Conservation (phyloP, 2,797 vertebrate species). For the Pogoniulus pusillus region DNA sequence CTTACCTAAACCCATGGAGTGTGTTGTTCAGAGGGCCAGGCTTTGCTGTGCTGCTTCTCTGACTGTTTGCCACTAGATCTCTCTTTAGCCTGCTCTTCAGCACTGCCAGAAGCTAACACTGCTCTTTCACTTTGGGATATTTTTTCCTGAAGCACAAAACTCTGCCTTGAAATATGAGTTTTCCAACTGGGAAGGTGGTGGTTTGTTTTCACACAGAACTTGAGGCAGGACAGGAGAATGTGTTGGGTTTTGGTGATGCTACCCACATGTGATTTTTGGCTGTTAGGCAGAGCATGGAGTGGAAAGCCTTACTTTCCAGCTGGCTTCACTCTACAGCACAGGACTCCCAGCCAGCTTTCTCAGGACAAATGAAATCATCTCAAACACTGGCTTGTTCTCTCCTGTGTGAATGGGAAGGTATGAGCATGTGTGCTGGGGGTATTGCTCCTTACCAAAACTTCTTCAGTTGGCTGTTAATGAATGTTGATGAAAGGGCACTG, state of each 20-base stretch:
- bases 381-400: background rate
- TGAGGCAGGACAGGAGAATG: slow-evolving; percentile 37
- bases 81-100: background rate
- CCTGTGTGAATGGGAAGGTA: background rate
- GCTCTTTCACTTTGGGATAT: slow-evolving; percentile 18
- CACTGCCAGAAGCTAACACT: background rate
- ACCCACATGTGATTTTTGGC: slow-evolving; percentile 52
- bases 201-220: slow-evolving; percentile 40
- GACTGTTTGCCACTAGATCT: background rate
- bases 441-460: background rate
- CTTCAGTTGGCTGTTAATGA: background rate
- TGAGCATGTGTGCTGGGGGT: background rate
- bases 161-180: slow-evolving; percentile 34
- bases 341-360: slow-evolving; percentile 26
- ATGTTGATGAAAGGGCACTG: background rate
- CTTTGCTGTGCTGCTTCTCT: background rate
- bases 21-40: background rate
- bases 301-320: slow-evolving; percentile 22
- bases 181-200: background rate
- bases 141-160: slow-evolving; percentile 24
- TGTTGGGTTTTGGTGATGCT: slow-evolving; percentile 13
- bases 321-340: slow-evolving; percentile 24
- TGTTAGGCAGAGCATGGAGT: background rate
- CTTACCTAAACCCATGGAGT: background rate
- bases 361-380: slow-evolving; percentile 24